Percentiles rank a stretch among this genome's conserved stretches.
phyloP scores from a whole-genome alignment of 2,113 vertebrate species.

The Castor canadensis region DNA sequence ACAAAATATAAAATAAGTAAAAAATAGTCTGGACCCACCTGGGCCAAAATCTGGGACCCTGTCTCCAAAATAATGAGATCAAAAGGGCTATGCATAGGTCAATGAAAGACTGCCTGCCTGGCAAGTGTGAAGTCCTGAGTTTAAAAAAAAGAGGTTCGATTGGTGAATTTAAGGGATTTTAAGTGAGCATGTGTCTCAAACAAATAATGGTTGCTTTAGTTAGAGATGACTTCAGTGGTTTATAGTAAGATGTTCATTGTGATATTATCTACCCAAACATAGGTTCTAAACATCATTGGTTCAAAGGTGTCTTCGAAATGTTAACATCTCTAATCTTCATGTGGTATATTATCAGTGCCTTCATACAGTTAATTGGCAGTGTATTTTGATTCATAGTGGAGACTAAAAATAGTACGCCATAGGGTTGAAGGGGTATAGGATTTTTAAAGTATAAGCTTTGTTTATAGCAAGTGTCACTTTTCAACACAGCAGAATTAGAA shows the following conservation, averaged over 20 bases:
- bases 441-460: not conserved
- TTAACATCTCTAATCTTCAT: not conserved
- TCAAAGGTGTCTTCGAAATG: not conserved
- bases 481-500: not conserved
- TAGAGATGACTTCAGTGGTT: not conserved
- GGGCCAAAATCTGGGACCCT: too few species aligned
- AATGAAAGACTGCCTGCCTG: too few species aligned
- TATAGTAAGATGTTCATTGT: not conserved
- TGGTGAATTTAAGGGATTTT: not conserved
- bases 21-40: too few species aligned
- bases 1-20: too few species aligned
- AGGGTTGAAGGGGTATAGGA: not conserved
- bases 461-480: not conserved
- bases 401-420: not conserved
- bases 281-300: not conserved
- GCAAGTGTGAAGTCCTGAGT: too few species aligned
- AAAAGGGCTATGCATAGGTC: too few species aligned
- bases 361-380: not conserved
- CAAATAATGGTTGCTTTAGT: not conserved
- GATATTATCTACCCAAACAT: not conserved
- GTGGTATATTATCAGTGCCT: not conserved
- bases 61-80: too few species aligned
- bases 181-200: not conserved
- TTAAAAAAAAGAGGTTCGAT: too few species aligned
- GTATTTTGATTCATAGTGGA: not conserved